Evolutionary conservation across 2,888 invertebrate genomes (phyloP).

Genomic region (Andrena haemorrhoa): DNA sequence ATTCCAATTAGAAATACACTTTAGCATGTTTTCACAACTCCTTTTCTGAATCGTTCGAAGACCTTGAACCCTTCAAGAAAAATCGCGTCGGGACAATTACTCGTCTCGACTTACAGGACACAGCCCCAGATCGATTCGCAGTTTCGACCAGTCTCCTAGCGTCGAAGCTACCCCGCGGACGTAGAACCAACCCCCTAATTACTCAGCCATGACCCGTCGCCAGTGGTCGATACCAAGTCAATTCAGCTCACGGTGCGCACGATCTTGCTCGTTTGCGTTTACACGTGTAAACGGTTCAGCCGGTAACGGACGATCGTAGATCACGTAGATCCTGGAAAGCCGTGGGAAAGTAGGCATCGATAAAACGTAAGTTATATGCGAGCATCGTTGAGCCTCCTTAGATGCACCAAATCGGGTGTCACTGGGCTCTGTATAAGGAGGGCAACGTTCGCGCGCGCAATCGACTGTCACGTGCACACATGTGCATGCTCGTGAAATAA

Average conservation of each 20-base stretch:
- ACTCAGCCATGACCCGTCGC: conserved; percentile 32
- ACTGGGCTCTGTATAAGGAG: conserved; percentile 9
- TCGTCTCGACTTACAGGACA: background rate
- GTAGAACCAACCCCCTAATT: conserved; percentile 6
- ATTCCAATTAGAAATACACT: conserved; percentile 1
- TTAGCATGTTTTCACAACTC: background rate
- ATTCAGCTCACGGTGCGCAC: conserved; percentile 35
- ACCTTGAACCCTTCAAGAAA: background rate
- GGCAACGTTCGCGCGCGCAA: conserved; percentile 4
- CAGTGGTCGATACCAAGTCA: conserved; percentile 35
- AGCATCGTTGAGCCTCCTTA: background rate
- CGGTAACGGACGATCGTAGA: conserved; percentile 39
- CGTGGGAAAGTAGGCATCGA: conserved; percentile 35
- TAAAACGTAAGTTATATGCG: conserved; percentile 20
- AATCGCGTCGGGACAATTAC: conserved; percentile 6
- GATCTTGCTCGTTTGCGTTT: conserved; percentile 27
- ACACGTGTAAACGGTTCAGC: conserved; percentile 36
- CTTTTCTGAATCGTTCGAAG: background rate
- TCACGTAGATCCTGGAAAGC: conserved; percentile 32
- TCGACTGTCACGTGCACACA: background rate
- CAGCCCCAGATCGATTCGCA: background rate
- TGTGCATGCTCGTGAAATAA: conserved; percentile 14
- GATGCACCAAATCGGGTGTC: conserved; percentile 27
- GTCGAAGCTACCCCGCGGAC: background rate
- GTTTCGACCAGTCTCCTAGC: conserved; percentile 5